phyloP scores from a whole-genome alignment of 2,113 vertebrate species.

The Lepus americanus region DNA sequence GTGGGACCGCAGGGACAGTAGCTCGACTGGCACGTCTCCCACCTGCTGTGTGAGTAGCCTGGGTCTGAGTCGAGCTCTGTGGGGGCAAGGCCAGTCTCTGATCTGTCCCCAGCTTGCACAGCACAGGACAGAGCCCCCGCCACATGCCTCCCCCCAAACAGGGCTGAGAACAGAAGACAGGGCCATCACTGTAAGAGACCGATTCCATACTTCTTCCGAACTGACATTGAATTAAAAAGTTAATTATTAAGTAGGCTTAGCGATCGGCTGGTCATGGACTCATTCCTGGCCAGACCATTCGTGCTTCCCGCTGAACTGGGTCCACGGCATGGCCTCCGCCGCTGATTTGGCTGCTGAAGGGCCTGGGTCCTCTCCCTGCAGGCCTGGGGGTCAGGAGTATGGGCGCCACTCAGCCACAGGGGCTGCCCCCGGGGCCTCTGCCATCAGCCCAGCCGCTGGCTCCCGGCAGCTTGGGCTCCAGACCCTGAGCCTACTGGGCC shows the following conservation, averaged over 20 bases:
- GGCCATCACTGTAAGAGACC: slow-evolving; percentile 85
- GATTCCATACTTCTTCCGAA: slow-evolving; percentile 87
- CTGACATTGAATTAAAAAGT: slow-evolving; percentile 92
- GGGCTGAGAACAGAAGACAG: slow-evolving; percentile 80
- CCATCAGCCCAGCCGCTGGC: accelerated
- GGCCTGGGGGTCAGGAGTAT: slow-evolving; percentile 86
- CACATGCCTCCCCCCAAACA: background rate
- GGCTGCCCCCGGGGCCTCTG: accelerated
- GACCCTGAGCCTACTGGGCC: background rate
- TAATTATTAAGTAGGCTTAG: slow-evolving; percentile 94
- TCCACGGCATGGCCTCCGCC: slow-evolving; percentile 89
- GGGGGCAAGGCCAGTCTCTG: too few species aligned
- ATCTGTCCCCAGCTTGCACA: background rate
- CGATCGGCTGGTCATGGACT: slow-evolving; percentile 89
- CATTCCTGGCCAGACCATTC: slow-evolving; percentile 88
- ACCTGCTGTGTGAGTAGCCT: background rate
- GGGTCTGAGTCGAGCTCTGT: too few species aligned
- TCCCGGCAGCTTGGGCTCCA: background rate
- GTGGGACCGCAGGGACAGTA: background rate
- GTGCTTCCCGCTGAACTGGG: slow-evolving; percentile 89
- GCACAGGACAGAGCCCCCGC: accelerated
- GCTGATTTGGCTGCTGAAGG: slow-evolving; percentile 77
- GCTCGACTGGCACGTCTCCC: accelerated
- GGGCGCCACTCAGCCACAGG: slow-evolving; percentile 63
- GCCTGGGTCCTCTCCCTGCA: slow-evolving; percentile 83